A percentile compares a stretch with the other conserved stretches of the same genome.
phyloP scores from a whole-genome alignment of 2,797 vertebrate species.

The Pseudocheirus occidentalis region DNA sequence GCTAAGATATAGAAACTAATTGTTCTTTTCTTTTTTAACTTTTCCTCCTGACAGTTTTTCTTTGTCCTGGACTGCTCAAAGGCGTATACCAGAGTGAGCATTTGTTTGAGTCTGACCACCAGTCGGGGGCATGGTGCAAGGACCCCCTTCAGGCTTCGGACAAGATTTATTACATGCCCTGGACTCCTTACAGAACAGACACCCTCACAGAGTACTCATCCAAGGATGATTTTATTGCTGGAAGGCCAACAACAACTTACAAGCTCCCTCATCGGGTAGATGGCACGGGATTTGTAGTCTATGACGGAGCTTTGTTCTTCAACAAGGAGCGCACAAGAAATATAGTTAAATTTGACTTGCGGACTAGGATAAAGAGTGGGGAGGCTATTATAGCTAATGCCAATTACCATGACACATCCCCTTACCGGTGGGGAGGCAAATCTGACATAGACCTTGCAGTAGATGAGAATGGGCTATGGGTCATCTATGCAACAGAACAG shows the following conservation, averaged over 20 bases:
- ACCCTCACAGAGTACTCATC: constrained; percentile 97
- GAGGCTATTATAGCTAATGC: constrained; percentile 98
- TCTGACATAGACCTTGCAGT: constrained; percentile 98
- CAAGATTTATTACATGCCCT: constrained; percentile 99
- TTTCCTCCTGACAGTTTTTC: constrained; percentile 91
- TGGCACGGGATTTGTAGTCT: constrained; percentile 97
- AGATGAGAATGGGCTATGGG: constrained; percentile 98
- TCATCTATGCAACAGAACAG: constrained; percentile 99
- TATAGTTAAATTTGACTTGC: constrained; percentile 97
- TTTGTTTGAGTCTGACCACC: constrained; percentile 98
- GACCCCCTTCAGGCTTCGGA: constrained; percentile 98
- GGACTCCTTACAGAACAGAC: constrained; percentile 98
- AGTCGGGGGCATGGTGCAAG: constrained; percentile 99
- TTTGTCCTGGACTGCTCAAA: constrained; percentile 97
- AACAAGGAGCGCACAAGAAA: constrained; percentile 99
- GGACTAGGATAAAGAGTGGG: constrained; percentile 98
- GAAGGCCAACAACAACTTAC: constrained; percentile 97
- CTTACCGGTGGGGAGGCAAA: constrained; percentile 99
- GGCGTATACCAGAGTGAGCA: constrained; percentile 99
- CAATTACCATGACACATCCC: constrained; percentile 99
- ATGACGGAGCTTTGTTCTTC: constrained; percentile 98
- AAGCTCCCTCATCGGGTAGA: constrained; percentile 98
- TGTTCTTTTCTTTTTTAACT: constrained; percentile 77
- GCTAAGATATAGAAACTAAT: neutral
- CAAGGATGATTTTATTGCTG: constrained; percentile 98